Conservation (phyloP, 2,888 invertebrate species). For the Zaprionus bogoriensis region DNA sequence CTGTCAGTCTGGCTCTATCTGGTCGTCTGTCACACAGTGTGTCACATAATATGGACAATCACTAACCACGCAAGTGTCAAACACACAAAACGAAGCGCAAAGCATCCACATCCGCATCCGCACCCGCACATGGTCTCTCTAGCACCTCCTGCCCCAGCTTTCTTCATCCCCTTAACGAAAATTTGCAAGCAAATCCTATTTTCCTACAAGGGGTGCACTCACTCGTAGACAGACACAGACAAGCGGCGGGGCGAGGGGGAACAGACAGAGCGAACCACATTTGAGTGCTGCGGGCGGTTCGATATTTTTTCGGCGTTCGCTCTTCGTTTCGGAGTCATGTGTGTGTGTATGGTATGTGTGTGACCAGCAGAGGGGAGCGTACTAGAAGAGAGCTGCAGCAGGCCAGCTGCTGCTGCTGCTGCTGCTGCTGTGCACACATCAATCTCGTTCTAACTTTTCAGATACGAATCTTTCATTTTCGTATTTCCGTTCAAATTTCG, state of each 20-base stretch:
- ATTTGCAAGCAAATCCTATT: slow-evolving; percentile 73
- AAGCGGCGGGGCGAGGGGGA: background rate
- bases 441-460: slow-evolving; percentile 67
- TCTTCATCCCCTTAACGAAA: slow-evolving; percentile 25
- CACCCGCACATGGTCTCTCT: slow-evolving; percentile 7
- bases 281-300: slow-evolving; percentile 66
- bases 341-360: background rate
- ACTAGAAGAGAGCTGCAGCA: background rate
- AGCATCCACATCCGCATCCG: slow-evolving; percentile 15
- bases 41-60: slow-evolving; percentile 73
- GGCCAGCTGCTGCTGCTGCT: slow-evolving; percentile 28
- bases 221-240: slow-evolving; percentile 9
- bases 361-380: background rate
- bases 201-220: slow-evolving; percentile 53
- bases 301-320: slow-evolving; percentile 42
- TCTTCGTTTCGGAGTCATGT: slow-evolving; percentile 18
- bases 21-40: slow-evolving; percentile 44
- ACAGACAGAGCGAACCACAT: slow-evolving; percentile 43
- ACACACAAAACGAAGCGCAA: slow-evolving; percentile 61
- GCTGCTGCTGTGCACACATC: slow-evolving; percentile 61
- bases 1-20: slow-evolving; percentile 29
- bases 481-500: slow-evolving; percentile 71
- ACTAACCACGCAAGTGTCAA: slow-evolving; percentile 72
- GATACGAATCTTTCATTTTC: slow-evolving; percentile 76
- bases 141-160: too few species aligned